A percentile compares a stretch with the other conserved stretches of the same genome.
phyloP scores from a whole-genome alignment of 92 coral and sea anemone genomes.

The Epizoanthus scotinus region DNA sequence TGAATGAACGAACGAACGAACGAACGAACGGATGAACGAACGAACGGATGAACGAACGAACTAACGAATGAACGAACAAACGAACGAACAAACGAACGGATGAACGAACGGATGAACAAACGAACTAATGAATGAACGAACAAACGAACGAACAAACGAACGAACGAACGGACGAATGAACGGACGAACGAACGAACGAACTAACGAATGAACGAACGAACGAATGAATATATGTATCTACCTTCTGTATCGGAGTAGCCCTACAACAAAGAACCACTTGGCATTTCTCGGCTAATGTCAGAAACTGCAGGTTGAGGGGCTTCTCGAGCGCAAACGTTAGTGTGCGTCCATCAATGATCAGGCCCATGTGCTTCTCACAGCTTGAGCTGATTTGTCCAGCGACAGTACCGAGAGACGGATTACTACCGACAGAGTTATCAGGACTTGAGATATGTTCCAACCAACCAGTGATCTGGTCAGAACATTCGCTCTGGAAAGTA shows the following conservation, averaged over 20 bases:
- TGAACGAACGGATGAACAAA: no score
- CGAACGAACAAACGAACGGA: no score
- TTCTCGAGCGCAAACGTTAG: constrained; percentile 83
- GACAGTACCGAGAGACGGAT: constrained; percentile 49
- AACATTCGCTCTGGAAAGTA: constrained; percentile 77
- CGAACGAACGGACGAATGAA: no score
- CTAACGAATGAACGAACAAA: no score
- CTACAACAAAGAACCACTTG: constrained; percentile 97
- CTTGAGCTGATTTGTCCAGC: constrained; percentile 44
- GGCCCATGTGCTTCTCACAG: constrained; percentile 57
- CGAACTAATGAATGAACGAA: no score
- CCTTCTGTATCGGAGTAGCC: constrained; percentile 99
- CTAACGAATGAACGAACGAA: no score
- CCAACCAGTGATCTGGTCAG: constrained; percentile 84
- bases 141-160: no score
- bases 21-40: no score
- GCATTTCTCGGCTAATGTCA: constrained; percentile 80
- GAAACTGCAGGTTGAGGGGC: constrained; percentile 79
- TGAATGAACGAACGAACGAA: no score
- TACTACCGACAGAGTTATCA: constrained; percentile 37
- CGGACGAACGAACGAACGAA: no score
- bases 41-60: no score
- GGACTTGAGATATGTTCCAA: constrained; percentile 55
- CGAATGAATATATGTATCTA: constrained; percentile 14
- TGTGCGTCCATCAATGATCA: constrained; percentile 93